Evolutionary conservation across 2,797 vertebrate species (phyloP), one percentile per base, ranked within the genome.

Genomic region (Coranthus polyacanthus): DNA sequence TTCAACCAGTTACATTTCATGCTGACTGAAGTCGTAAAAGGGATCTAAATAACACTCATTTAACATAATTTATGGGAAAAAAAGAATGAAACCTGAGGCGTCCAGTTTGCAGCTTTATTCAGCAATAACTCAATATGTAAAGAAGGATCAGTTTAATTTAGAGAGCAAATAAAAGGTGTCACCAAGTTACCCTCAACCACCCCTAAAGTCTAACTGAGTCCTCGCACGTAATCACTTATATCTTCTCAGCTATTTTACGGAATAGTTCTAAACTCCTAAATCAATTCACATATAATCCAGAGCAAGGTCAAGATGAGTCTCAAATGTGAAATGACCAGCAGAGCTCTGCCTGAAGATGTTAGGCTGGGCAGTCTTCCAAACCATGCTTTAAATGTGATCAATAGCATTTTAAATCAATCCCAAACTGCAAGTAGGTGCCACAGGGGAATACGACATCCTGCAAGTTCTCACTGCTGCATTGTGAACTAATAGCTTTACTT

Each of bases 401-500:
- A 86, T 84, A 78, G 67, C 41, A 54, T 66, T 84, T 61, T 34
- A 72, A 80, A 78, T 83, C 47, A 80, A 82, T 76, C 42, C 55
- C 55, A 38, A 70, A 59, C 55, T 67, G 62, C 24, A 49, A 62
- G 60, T 24, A n/a, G 66, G 41, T 59, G 69, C 59, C 46, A 29
- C 65, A 60, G 39, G 57, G 22, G 29, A 42, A 72, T 49, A 47
- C 49, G 41, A 17, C 41, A 50, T 75, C 39, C 29, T 68, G 39
- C 49, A 26, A 43, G 24, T 37, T 61, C 39, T 79, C 53, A 39
- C 61, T 44, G n/a, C 39, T 69, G 60, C 22, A n/a, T 49, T 77
- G 61, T 65, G 17, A 38, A 52, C 37, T n/a, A 24, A 36, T 39
- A 22, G 11, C 29, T 49, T 36, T 18, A 24, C 21, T n/a, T 8